These are phyloP conservation scores for Micoletzkya japonica DNA, from an alignment of 2,888 invertebrate species.

Conservation along the genomic window DNA sequence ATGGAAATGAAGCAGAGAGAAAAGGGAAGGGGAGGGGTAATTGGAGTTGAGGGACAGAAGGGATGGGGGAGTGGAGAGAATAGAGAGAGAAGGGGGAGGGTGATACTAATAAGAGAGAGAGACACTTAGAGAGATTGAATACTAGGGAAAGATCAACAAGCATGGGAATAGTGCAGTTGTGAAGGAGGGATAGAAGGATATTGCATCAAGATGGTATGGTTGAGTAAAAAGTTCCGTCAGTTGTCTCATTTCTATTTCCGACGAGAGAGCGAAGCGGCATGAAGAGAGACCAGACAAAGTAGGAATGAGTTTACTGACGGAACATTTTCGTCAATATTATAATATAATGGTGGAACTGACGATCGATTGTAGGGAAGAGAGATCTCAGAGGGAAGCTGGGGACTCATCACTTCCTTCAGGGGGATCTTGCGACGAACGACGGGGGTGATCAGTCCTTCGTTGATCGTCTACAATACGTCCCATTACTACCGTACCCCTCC, in stretches of 20 bases:
- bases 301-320: not conserved
- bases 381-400: too few species aligned
- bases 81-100: not conserved
- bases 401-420: too few species aligned
- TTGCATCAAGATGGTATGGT: not conserved
- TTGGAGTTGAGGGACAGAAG: slow-evolving; percentile 5
- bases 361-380: slow-evolving; percentile 24
- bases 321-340: slow-evolving; percentile 1
- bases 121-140: not conserved
- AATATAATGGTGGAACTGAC: slow-evolving; percentile 2
- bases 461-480: slow-evolving; percentile 48
- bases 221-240: too few species aligned
- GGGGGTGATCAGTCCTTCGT: slow-evolving; percentile 58
- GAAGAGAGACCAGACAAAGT: not conserved
- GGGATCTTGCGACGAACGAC: slow-evolving; percentile 50
- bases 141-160: not conserved
- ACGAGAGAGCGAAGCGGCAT: not conserved
- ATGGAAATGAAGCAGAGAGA: not conserved
- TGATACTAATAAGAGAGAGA: not conserved
- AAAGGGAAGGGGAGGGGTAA: slow-evolving; percentile 4
- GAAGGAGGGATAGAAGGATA: not conserved
- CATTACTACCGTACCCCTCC: not conserved
- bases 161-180: not conserved
- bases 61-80: not conserved
- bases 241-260: too few species aligned